phyloP scores from a whole-genome alignment of 2,888 invertebrate genomes.

The Agonum fuliginosum region DNA sequence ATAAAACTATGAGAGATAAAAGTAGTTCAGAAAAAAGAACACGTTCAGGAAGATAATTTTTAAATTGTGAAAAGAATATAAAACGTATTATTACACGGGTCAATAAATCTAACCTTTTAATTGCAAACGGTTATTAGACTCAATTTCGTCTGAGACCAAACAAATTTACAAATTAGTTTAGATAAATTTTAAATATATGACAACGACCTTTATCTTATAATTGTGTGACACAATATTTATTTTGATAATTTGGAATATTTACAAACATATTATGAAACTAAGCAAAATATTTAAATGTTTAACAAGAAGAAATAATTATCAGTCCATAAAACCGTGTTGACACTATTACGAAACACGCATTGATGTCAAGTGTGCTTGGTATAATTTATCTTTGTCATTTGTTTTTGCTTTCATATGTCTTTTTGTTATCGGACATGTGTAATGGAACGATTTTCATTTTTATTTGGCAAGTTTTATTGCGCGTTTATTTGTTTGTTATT shows the following conservation, averaged over 20 bases:
- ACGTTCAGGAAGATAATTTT: conserved; percentile 8
- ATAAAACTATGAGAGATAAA: no score
- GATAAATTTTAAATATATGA: neutral
- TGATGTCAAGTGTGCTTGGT: conserved; percentile 19
- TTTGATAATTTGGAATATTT: conserved; percentile 25
- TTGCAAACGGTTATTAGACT: conserved; percentile 14
- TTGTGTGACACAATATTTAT: conserved; percentile 23
- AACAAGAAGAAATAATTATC: conserved; percentile 27
- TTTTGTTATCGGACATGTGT: conserved; percentile 14
- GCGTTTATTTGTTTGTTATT: neutral
- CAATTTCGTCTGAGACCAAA: neutral
- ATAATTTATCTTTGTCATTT: conserved; percentile 21
- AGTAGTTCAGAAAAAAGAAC: neutral
- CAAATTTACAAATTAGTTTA: conserved; percentile 11
- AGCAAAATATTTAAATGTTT: neutral
- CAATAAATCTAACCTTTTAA: conserved; percentile 33
- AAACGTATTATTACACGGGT: conserved; percentile 24
- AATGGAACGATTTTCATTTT: neutral
- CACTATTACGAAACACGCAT: conserved; percentile 18
- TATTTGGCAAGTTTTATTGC: neutral
- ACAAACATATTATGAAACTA: conserved; percentile 32
- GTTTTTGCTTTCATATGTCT: conserved; percentile 11
- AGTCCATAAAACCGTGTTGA: neutral
- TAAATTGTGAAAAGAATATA: neutral
- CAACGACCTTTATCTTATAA: conserved; percentile 2